Evolutionary conservation across 2,797 vertebrate species (phyloP), one percentile per base, ranked within the genome.

Genomic region (Sebastes elongatus): DNA sequence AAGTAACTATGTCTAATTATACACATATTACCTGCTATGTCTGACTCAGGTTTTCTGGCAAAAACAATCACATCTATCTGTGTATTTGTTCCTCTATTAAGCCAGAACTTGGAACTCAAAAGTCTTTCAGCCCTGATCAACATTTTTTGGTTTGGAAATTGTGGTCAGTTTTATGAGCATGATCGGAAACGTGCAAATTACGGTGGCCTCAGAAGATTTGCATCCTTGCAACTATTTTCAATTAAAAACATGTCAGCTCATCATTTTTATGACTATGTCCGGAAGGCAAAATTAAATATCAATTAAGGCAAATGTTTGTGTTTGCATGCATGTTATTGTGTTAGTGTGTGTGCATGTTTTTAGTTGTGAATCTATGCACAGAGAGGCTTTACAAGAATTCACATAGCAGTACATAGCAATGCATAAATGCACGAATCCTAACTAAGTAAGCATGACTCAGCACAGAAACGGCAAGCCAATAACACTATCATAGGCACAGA

Each of bases 401-500:
- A 63, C 20, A 74, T 42, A 79, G 70, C 35, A 22, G 27, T 33
- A 62, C 72, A 32, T 46, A 70, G 57, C 35, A 23, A 78, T 35
- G 38, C 71, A 84, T 73, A 76, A 64, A 86, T 79, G 73, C 63
- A 81, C 7, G 70, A 49, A 76, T 70, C 25, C 20, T 57, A 61
- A 70, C 55, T 42, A 66, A 9, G 14, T 35, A 71, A 68, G 61
- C 59, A 65, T 57, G 65, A 25, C 66, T 61, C 42, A 81, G 62
- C 69, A 82, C 25, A 85, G 33, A 73, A 82, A 77, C 16, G 52
- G 23, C 70, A 63, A 85, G 77, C 55, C 46, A 62, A n/a, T 78
- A 80, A 80, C 55, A 81, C 61, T 38, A 80, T 70, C 63, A 76
- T 65, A 82, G 80, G 88, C 80, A 90, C 80, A 81, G 53, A 27